These are phyloP conservation scores for Plestiodon gilberti DNA, from an alignment of 2,113 vertebrate species.

Conservation along the genomic window DNA sequence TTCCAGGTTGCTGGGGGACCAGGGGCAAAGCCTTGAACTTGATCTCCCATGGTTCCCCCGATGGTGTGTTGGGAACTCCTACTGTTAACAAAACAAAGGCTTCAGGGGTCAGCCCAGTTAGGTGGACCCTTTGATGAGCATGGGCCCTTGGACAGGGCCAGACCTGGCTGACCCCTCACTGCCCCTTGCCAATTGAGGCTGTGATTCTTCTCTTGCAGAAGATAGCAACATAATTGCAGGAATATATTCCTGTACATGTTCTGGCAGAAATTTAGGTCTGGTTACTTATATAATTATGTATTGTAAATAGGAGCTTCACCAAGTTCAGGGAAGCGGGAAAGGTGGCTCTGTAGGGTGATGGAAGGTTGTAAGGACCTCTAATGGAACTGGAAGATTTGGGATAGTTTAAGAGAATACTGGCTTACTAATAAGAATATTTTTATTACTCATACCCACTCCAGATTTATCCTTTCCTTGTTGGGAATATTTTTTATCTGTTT, in stretches of 20 bases:
- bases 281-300: not conserved
- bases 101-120: too few relatives aligned
- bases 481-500: slow-evolving; percentile 63
- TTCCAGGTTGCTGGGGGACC: too few relatives aligned
- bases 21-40: too few relatives aligned
- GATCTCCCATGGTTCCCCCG: too few relatives aligned
- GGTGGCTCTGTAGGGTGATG: not conserved
- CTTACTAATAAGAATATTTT: slow-evolving; percentile 30
- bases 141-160: too few relatives aligned
- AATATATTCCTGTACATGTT: not conserved
- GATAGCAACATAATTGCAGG: not conserved
- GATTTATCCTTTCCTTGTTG: slow-evolving; percentile 48
- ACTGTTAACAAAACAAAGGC: too few relatives aligned
- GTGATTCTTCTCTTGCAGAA: not conserved
- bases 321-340: not conserved
- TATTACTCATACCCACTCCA: slow-evolving; percentile 5
- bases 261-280: not conserved
- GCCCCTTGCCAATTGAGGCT: too few relatives aligned
- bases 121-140: too few relatives aligned
- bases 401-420: not conserved
- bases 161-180: too few relatives aligned
- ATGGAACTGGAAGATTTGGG: not conserved
- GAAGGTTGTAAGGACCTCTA: not conserved
- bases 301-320: not conserved
- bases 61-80: too few relatives aligned